Conservation (phyloP, 1,140 invertebrate genomes). For the Atopsyche davidsoni region DNA sequence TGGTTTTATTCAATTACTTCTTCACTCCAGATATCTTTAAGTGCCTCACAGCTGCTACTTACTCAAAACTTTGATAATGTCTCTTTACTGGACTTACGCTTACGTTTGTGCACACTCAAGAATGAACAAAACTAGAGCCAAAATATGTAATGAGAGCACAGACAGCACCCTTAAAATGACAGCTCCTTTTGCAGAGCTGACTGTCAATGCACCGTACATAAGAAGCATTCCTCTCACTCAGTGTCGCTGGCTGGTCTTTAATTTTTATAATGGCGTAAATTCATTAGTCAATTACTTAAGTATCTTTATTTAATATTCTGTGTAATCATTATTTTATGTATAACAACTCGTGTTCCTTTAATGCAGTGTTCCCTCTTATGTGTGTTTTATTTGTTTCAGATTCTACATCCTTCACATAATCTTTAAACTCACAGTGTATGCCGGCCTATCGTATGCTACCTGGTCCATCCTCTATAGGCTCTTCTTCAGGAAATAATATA, state of each 20-base stretch:
- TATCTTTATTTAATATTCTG: not conserved
- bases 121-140: too few relatives aligned
- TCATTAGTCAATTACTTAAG: not conserved
- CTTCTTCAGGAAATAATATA: constrained; percentile 23
- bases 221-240: not conserved
- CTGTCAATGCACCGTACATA: not conserved
- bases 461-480: constrained; percentile 17
- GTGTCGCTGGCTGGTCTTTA: not conserved
- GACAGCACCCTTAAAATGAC: too few relatives aligned
- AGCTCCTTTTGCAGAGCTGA: too few relatives aligned
- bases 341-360: too few relatives aligned
- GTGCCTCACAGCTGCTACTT: too few relatives aligned
- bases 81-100: too few relatives aligned
- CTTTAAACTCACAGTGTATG: constrained; percentile 6
- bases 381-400: constrained; percentile 21
- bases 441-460: constrained; percentile 5
- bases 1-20: too few relatives aligned
- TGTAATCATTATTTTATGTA: not conserved
- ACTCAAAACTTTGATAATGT: too few relatives aligned
- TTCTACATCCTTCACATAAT: constrained; percentile 19
- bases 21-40: too few relatives aligned
- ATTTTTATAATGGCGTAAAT: not conserved
- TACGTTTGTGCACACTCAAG: too few relatives aligned
- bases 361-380: too few relatives aligned
- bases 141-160: too few relatives aligned